These are phyloP conservation scores for Gibbula magus DNA, from an alignment of 2,888 invertebrate species.

Conservation along the genomic window DNA sequence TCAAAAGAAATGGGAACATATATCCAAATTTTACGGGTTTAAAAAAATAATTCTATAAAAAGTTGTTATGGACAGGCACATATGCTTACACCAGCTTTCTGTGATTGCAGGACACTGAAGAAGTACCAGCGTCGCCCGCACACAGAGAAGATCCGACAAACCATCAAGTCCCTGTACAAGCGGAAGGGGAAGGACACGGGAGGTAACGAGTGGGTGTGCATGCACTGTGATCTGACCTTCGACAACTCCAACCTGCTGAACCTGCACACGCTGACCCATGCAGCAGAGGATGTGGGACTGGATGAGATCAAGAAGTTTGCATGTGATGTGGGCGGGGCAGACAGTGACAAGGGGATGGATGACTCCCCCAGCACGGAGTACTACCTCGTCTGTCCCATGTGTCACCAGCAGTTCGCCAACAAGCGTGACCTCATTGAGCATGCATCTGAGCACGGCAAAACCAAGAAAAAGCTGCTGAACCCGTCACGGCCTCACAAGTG, in stretches of 20 bases:
- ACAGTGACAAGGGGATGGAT: not conserved
- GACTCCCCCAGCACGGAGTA: slow-evolving; percentile 38
- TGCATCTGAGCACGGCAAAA: slow-evolving; percentile 71
- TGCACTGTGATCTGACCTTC: slow-evolving; percentile 74
- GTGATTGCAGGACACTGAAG: slow-evolving; percentile 58
- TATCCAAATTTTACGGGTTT: too few species aligned
- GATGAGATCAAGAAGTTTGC: slow-evolving; percentile 53
- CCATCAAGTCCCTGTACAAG: slow-evolving; percentile 70
- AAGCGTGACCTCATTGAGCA: slow-evolving; percentile 77
- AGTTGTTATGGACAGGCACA: too few species aligned
- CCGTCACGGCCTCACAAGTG: slow-evolving; percentile 79
- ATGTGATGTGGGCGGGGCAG: not conserved
- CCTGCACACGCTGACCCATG: slow-evolving; percentile 78
- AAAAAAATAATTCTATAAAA: too few species aligned
- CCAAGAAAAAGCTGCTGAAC: slow-evolving; percentile 56
- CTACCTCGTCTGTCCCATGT: slow-evolving; percentile 72
- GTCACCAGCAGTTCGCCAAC: slow-evolving; percentile 69
- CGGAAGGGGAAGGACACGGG: slow-evolving; percentile 64
- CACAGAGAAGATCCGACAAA: slow-evolving; percentile 61
- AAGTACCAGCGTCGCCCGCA: slow-evolving; percentile 68
- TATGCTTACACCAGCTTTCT: not conserved
- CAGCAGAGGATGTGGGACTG: slow-evolving; percentile 74
- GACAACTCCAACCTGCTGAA: slow-evolving; percentile 76
- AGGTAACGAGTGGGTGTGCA: slow-evolving; percentile 73
- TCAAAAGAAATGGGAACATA: too few species aligned